phyloP scores from a whole-genome alignment of 2,797 vertebrate species.

The Vultur gryphus region DNA sequence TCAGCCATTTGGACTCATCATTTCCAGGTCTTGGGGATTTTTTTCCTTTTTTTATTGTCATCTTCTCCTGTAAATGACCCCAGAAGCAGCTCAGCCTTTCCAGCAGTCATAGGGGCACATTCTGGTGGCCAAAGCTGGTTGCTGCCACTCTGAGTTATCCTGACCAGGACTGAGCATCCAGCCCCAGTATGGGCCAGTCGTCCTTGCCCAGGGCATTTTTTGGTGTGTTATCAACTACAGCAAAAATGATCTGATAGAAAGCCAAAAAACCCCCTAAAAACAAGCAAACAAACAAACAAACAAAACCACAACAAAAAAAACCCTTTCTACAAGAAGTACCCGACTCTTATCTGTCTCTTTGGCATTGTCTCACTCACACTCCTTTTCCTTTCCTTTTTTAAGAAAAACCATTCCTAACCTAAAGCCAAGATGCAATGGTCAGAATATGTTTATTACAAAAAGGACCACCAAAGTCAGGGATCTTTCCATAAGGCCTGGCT shows the following conservation, averaged over 20 bases:
- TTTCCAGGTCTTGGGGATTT: background rate
- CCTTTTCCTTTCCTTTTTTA: background rate
- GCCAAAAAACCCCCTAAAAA: background rate
- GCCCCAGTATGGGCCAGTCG: background rate
- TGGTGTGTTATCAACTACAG: background rate
- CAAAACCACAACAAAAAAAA: background rate
- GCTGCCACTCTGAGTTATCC: background rate
- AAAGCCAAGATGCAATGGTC: background rate
- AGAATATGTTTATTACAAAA: background rate
- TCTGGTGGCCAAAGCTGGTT: background rate
- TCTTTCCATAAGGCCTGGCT: background rate
- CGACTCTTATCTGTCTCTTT: background rate
- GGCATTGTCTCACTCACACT: background rate
- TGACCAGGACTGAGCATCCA: background rate
- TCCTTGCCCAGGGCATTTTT: background rate
- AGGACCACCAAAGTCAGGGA: background rate
- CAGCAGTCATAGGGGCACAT: background rate
- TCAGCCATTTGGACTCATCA: background rate
- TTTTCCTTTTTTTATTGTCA: background rate
- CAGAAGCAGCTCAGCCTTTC: background rate
- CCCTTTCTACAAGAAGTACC: background rate
- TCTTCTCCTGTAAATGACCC: background rate
- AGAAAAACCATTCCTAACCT: background rate
- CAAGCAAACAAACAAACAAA: background rate
- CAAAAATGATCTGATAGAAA: background rate